Percentiles rank a stretch among this genome's conserved stretches.
phyloP scores from a whole-genome alignment of 1,140 invertebrate genomes.

The Cotesia glomerata region DNA sequence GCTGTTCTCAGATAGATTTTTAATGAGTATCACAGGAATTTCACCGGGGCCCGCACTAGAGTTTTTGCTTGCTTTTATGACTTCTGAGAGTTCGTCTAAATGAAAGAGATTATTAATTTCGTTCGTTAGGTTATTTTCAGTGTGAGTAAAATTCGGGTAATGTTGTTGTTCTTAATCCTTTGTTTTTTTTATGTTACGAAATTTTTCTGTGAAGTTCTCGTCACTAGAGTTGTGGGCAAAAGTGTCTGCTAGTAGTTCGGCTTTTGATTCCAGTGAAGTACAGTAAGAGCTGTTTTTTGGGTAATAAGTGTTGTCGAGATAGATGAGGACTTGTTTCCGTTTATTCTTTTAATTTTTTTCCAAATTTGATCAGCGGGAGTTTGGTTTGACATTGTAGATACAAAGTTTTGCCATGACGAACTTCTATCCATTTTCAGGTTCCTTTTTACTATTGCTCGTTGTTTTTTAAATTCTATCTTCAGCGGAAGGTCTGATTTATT shows the following conservation, averaged over 20 bases:
- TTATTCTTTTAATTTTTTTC: too few species aligned
- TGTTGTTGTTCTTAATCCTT: background rate
- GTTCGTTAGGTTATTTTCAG: too few species aligned
- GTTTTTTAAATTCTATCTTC: too few species aligned
- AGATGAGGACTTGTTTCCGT: too few species aligned
- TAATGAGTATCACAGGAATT: constrained; percentile 36
- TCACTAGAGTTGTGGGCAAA: background rate
- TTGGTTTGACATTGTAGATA: too few species aligned
- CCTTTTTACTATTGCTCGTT: too few species aligned
- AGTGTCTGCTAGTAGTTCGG: background rate
- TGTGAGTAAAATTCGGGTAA: too few species aligned
- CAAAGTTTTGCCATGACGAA: too few species aligned
- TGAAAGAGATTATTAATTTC: background rate
- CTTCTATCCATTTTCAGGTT: too few species aligned
- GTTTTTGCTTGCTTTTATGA: constrained; percentile 14
- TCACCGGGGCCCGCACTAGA: constrained; percentile 35
- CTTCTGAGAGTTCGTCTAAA: background rate
- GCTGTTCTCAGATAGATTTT: constrained; percentile 35
- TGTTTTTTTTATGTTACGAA: background rate
- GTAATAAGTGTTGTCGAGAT: too few species aligned
- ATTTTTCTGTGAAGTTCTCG: background rate
- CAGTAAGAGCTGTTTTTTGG: background rate
- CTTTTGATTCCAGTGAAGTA: background rate
- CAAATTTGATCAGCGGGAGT: too few species aligned
- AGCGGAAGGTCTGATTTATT: too few species aligned